A percentile compares a stretch with the other conserved stretches of the same genome.
These are phyloP conservation scores for Hypercompe scribonia DNA, from an alignment of 2,888 invertebrate genomes.

Conservation along the genomic window DNA sequence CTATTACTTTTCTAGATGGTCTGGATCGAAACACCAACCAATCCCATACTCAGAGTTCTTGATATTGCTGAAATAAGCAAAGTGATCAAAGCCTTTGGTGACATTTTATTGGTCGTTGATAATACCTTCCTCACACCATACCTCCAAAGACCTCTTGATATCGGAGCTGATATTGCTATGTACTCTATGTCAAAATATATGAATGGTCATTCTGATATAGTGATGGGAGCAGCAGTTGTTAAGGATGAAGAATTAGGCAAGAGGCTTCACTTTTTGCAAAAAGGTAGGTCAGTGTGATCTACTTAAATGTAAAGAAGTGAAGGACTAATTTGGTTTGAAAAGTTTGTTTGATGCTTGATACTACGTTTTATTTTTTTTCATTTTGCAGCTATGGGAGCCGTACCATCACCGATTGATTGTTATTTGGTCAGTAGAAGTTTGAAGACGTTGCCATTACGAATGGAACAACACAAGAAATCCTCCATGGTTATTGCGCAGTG, in stretches of 20 bases:
- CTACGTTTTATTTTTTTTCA: not conserved
- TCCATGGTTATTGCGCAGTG: constrained; percentile 92
- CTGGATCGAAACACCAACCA: constrained; percentile 98
- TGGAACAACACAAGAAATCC: constrained; percentile 95
- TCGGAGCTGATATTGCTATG: constrained; percentile 96
- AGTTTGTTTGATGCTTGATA: not conserved
- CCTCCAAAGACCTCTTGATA: constrained; percentile 94
- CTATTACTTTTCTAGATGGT: constrained; percentile 88
- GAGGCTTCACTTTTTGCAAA: constrained; percentile 94
- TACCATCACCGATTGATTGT: constrained; percentile 99
- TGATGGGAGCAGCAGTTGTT: constrained; percentile 96
- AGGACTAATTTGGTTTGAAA: not conserved
- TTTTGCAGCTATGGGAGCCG: constrained; percentile 93
- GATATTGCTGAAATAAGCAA: constrained; percentile 92
- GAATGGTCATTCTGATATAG: constrained; percentile 98
- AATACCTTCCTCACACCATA: constrained; percentile 91
- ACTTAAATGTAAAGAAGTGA: not conserved
- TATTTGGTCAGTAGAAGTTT: constrained; percentile 96
- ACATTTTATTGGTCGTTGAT: constrained; percentile 48
- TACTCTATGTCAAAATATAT: constrained; percentile 99
- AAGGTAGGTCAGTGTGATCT: constrained; percentile 86
- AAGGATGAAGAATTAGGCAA: constrained; percentile 90
- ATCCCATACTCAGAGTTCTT: constrained; percentile 95
- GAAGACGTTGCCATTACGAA: constrained; percentile 96
- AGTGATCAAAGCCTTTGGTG: constrained; percentile 74